Percentiles rank a stretch among this genome's conserved stretches.
phyloP scores from a whole-genome alignment of 2,797 vertebrate genomes.

The Serranus cabrilla region DNA sequence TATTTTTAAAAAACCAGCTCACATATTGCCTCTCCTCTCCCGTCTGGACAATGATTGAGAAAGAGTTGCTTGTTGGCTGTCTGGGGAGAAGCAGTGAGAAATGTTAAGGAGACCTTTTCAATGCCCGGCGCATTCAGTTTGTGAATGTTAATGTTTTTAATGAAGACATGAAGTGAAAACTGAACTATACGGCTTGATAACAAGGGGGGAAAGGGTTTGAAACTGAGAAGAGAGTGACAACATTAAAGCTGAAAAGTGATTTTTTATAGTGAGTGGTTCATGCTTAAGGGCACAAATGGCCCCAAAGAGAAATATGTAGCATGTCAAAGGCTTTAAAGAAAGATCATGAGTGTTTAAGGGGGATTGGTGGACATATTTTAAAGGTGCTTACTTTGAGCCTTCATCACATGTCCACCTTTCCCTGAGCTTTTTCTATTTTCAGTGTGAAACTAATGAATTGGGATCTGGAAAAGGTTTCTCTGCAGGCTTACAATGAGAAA shows the following conservation, averaged over 20 bases:
- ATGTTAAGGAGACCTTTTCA: slow-evolving; percentile 99
- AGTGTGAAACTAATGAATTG: slow-evolving; percentile 83
- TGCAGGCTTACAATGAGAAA: slow-evolving; percentile 83
- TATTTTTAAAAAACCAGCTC: slow-evolving; percentile 31
- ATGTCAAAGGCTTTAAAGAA: slow-evolving; percentile 79
- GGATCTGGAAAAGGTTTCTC: slow-evolving; percentile 81
- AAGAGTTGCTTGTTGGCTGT: slow-evolving; percentile 90
- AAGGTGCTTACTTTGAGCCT: slow-evolving; percentile 71
- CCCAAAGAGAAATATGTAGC: slow-evolving; percentile 47
- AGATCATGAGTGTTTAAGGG: slow-evolving; percentile 83
- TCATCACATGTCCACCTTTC: slow-evolving; percentile 77
- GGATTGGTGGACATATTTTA: slow-evolving; percentile 68
- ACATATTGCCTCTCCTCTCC: slow-evolving; percentile 33
- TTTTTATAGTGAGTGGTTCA: slow-evolving; percentile 13
- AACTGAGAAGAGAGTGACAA: slow-evolving; percentile 70
- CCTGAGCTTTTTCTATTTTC: slow-evolving; percentile 82
- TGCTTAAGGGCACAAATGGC: slow-evolving; percentile 44
- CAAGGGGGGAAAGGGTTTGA: slow-evolving; percentile 31
- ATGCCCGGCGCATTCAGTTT: slow-evolving; percentile 90
- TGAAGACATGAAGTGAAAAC: slow-evolving; percentile 94
- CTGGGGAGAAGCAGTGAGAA: slow-evolving; percentile 85
- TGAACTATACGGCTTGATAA: slow-evolving; percentile 92
- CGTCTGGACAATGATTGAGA: slow-evolving; percentile 90
- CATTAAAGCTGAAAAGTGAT: slow-evolving; percentile 24
- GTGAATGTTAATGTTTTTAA: slow-evolving; percentile 98